Evolutionary conservation across 2,888 invertebrate genomes (phyloP), one percentile per base, ranked within the genome.

Genomic region (Biston betularia): DNA sequence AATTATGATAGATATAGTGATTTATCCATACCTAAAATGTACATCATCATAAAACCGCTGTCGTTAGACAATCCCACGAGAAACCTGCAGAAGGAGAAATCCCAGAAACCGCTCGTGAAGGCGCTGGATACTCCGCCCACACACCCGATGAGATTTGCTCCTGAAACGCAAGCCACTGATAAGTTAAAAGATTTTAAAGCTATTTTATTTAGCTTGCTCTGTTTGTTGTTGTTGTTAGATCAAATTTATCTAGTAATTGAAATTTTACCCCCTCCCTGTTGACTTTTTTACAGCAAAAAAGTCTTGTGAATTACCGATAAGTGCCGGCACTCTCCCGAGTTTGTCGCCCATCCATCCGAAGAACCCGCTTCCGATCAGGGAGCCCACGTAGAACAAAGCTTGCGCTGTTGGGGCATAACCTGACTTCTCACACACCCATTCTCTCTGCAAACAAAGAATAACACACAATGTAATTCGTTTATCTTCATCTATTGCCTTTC

Each of bases 1-100:
- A n/a, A n/a, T n/a, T n/a, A n/a, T n/a, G n/a, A n/a, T n/a, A 24
- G 8, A 24, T 38, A 33, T n/a, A 15, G 9, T 33, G 48, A 56
- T 14, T 35, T 34, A 12, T 24, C 79, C 94, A 95, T 89, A 97
- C 97, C 96, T 77, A 97, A 89, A 85, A 97, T 97, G 78, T 97
- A 97, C 95, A 97, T 96, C 96, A 97, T 97, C 66, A 96, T 96
- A 85, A 97, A 97, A 84, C 96, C 96, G 83, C 96, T 97, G 86
- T 97, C 97, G 82, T 96, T 97, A 33, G 97, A 96, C 90, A 97
- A 95, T 56, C 97, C 97, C 38, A 97, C 96, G 64, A 97, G 90
- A 86, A 97, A 97, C 55, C 97, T 94, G 84, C 96, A 96, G 5
- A 96, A 79, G 34, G 96, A 95, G 83, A 97, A 98, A 67, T 95